Conservation (phyloP, 1,140 invertebrate species). For the Bactericera cockerelli region DNA sequence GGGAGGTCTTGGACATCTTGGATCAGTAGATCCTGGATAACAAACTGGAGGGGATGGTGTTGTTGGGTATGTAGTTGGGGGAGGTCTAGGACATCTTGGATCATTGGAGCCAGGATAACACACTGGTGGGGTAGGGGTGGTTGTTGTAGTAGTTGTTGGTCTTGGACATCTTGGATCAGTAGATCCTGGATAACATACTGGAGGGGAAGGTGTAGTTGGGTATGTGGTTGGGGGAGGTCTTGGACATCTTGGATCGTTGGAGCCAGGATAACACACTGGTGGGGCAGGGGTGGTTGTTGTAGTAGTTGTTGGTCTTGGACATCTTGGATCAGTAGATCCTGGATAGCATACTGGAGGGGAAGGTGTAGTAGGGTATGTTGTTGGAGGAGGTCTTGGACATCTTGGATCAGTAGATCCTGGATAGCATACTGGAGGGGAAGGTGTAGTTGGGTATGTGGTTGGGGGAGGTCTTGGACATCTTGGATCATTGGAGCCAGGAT, state of each 20-base stretch:
- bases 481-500: constrained; percentile 23
- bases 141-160: constrained; percentile 2
- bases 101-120: constrained; percentile 31
- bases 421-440: constrained; percentile 20
- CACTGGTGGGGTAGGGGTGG: constrained; percentile 17
- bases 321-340: constrained; percentile 26
- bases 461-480: constrained; percentile 21
- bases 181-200: constrained; percentile 20
- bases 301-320: constrained; percentile 19
- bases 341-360: constrained; percentile 23
- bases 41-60: constrained; percentile 18
- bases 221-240: constrained; percentile 23
- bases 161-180: constrained; percentile 24
- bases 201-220: constrained; percentile 14
- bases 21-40: constrained; percentile 23
- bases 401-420: constrained; percentile 23
- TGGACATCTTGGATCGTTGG: constrained; percentile 32
- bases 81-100: constrained; percentile 25
- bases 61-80: constrained; percentile 21
- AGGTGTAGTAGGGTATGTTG: constrained; percentile 17
- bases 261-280: constrained; percentile 31
- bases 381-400: constrained; percentile 21
- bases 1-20: constrained; percentile 19
- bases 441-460: constrained; percentile 26
- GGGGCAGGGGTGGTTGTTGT: constrained; percentile 18